Conservation (phyloP, 2,113 vertebrate genomes). For the Neotoma lepida region DNA sequence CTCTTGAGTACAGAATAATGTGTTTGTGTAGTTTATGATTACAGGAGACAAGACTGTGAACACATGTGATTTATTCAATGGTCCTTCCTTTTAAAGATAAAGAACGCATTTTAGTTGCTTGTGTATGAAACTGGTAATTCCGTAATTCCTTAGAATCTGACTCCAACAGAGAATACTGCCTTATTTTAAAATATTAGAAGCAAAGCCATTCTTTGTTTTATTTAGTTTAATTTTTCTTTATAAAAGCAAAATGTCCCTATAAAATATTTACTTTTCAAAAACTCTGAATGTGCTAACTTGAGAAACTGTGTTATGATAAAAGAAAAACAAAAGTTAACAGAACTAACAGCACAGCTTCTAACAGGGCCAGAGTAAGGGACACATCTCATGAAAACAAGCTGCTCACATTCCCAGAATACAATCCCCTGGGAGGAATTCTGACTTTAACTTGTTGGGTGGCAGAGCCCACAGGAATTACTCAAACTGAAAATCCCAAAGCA, state of each 20-base stretch:
- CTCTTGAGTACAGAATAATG: constrained; percentile 71
- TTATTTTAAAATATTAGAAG: constrained; percentile 71
- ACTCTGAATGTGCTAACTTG: constrained; percentile 34
- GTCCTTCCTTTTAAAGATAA: constrained; percentile 87
- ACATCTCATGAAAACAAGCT: constrained; percentile 70
- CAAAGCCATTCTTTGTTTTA: constrained; percentile 51
- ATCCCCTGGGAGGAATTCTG: constrained; percentile 48
- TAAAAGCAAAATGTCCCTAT: constrained; percentile 46
- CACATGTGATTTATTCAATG: constrained; percentile 81
- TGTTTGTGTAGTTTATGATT: constrained; percentile 78
- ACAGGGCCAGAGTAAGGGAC: constrained; percentile 20
- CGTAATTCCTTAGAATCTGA: constrained; percentile 80
- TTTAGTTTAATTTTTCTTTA: constrained; percentile 71
- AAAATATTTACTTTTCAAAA: constrained; percentile 64
- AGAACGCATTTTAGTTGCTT: constrained; percentile 82
- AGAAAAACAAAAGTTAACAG: constrained; percentile 48
- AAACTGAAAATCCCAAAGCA: constrained; percentile 76
- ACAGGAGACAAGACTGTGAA: constrained; percentile 77
- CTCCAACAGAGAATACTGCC: constrained; percentile 70
- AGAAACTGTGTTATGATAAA: constrained; percentile 48
- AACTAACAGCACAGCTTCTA: background rate
- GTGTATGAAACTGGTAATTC: constrained; percentile 75
- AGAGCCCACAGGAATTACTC: constrained; percentile 71
- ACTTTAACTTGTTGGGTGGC: constrained; percentile 66
- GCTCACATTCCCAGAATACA: constrained; percentile 59